Evolutionary conservation across 2,113 vertebrate genomes (phyloP).

Genomic region (Lanius ludovicianus): DNA sequence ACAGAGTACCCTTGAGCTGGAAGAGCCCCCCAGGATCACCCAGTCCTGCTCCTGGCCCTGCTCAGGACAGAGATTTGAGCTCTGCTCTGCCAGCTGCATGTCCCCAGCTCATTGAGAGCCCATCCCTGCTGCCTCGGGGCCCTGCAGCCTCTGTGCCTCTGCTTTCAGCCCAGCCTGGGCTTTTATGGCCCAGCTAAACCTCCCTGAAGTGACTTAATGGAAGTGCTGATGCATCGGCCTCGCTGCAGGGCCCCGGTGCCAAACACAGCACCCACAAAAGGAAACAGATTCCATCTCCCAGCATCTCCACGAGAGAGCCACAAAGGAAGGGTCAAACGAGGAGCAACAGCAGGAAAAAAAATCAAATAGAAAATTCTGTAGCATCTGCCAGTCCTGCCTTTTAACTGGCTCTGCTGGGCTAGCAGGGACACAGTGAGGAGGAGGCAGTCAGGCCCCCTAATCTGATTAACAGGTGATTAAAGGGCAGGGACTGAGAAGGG

Average conservation of each 20-base stretch:
- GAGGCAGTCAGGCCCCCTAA: background rate
- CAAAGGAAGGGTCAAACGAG: background rate
- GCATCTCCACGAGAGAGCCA: background rate
- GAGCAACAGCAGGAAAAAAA: background rate
- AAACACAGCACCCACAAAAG: background rate
- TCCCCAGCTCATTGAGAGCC: background rate
- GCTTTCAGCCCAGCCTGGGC: background rate
- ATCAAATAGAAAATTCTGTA: background rate
- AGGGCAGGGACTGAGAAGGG: background rate
- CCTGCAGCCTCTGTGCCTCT: background rate
- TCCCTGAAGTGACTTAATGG: background rate
- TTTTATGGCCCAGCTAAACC: background rate
- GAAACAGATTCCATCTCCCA: background rate
- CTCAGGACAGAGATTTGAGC: background rate
- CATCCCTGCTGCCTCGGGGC: background rate
- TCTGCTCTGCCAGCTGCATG: background rate
- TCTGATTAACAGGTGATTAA: slow-evolving; percentile 35
- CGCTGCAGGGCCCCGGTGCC: background rate
- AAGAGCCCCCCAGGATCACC: no score
- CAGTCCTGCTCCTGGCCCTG: background rate
- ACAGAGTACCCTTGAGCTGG: background rate
- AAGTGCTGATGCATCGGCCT: background rate
- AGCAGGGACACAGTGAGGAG: background rate
- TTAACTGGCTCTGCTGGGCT: background rate
- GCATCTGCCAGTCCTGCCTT: background rate